phyloP scores from a whole-genome alignment of 2,797 vertebrate genomes.

The Enteromius fasciolatus region DNA sequence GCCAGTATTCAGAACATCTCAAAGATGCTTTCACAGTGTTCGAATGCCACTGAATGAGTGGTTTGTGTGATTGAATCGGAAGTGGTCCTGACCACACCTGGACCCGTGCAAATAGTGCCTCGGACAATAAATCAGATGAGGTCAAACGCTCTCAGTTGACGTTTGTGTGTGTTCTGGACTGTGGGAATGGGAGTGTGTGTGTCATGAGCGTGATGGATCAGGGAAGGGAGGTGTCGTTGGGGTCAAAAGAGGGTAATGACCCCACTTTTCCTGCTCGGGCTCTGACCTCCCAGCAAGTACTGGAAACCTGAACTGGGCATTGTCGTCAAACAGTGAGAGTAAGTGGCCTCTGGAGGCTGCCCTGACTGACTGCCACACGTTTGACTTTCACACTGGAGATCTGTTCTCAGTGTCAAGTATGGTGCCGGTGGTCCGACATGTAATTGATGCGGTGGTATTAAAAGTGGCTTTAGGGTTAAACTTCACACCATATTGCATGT shows the following conservation, averaged over 20 bases:
- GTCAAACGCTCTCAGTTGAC: conserved; percentile 1
- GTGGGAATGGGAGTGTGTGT: conserved; percentile 55
- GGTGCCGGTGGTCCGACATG: conserved; percentile 23
- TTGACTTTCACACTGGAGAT: conserved; percentile 39
- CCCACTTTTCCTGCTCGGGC: conserved; percentile 55
- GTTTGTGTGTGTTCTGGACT: conserved; percentile 41
- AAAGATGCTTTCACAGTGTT: conserved; percentile 4
- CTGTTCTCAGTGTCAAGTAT: conserved; percentile 35
- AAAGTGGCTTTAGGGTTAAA: conserved; percentile 44
- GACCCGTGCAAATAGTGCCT: background rate
- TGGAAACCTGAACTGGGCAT: conserved; percentile 60
- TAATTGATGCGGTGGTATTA: conserved; percentile 46
- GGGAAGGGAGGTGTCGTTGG: conserved; percentile 53
- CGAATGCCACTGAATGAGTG: background rate
- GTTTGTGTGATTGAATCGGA: conserved; percentile 8
- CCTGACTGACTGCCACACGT: conserved; percentile 56
- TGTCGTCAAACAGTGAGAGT: conserved; percentile 60
- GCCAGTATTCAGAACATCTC: background rate
- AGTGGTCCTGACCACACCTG: conserved; percentile 29
- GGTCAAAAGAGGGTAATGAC: conserved; percentile 61
- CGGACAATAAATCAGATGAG: conserved; percentile 22
- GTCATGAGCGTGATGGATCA: conserved; percentile 56
- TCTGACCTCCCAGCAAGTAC: conserved; percentile 56
- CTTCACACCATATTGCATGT: conserved; percentile 44
- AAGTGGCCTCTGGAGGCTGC: conserved; percentile 61